Percentiles rank a stretch among this genome's conserved stretches.
phyloP scores from a whole-genome alignment of 1,140 invertebrate species.

The Pseudomyrmex flavicornis region DNA sequence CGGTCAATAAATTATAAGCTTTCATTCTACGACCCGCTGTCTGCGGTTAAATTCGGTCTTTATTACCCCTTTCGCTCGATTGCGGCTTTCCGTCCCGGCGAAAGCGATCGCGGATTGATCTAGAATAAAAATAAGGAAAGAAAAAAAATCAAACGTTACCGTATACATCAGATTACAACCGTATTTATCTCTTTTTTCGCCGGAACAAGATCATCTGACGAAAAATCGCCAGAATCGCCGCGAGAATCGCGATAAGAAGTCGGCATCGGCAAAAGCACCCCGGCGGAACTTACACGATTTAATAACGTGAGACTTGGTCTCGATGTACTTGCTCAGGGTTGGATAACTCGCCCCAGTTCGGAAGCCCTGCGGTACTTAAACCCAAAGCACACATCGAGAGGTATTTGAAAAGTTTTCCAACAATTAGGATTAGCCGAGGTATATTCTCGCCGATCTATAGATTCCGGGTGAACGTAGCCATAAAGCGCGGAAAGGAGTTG shows the following conservation, averaged over 20 bases:
- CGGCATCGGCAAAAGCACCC: not conserved
- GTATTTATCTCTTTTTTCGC: too few relatives aligned
- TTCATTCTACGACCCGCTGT: slow-evolving; percentile 53
- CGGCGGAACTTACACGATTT: slow-evolving; percentile 47
- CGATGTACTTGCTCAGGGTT: slow-evolving; percentile 60
- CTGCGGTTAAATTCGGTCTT: slow-evolving; percentile 52
- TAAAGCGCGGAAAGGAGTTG: slow-evolving; percentile 57
- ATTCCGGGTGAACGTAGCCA: slow-evolving; percentile 66
- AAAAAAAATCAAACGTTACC: not conserved
- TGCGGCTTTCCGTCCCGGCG: not conserved
- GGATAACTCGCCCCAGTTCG: slow-evolving; percentile 65
- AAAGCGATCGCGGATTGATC: not conserved
- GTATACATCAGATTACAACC: slow-evolving; percentile 16
- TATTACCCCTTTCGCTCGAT: slow-evolving; percentile 28
- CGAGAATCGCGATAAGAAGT: slow-evolving; percentile 35
- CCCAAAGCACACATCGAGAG: slow-evolving; percentile 65
- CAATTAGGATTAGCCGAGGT: slow-evolving; percentile 73
- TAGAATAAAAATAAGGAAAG: too few relatives aligned
- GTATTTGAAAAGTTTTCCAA: slow-evolving; percentile 75
- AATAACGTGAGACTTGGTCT: slow-evolving; percentile 59
- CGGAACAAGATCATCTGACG: too few relatives aligned
- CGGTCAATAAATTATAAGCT: slow-evolving; percentile 69
- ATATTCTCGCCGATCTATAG: slow-evolving; percentile 66
- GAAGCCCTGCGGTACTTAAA: slow-evolving; percentile 68
- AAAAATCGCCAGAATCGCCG: not conserved